Conservation (phyloP, 92 coral and sea anemone species). For the Galaxea fascicularis region DNA sequence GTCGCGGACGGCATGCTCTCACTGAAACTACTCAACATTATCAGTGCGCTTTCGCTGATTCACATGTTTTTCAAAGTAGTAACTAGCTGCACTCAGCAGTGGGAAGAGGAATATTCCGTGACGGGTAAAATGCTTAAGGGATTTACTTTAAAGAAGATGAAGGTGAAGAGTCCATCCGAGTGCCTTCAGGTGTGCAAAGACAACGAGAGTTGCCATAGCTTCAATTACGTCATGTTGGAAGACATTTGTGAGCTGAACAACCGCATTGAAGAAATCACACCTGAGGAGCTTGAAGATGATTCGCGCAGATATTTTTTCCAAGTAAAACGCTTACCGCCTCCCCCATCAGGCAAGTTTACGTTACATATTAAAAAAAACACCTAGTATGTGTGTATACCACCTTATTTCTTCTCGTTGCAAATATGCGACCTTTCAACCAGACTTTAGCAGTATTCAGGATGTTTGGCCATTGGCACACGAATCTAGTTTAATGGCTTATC, state of each 20-base stretch:
- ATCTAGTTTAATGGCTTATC: too few species aligned
- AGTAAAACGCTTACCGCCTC: not conserved
- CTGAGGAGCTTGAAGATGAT: not conserved
- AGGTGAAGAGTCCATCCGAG: not conserved
- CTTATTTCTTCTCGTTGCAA: too few species aligned
- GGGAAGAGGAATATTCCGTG: not conserved
- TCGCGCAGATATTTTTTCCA: not conserved
- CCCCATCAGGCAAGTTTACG: too few species aligned
- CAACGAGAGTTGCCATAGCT: not conserved
- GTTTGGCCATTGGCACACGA: too few species aligned
- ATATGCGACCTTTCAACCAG: too few species aligned
- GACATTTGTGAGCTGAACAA: conserved; percentile 4
- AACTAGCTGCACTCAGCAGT: not conserved
- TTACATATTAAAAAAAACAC: too few species aligned
- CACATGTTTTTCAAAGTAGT: not conserved
- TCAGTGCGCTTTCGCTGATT: not conserved
- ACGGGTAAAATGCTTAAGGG: not conserved
- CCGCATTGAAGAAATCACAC: not conserved
- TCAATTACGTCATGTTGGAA: not conserved
- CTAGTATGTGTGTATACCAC: too few species aligned
- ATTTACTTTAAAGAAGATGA: not conserved
- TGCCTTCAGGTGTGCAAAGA: not conserved
- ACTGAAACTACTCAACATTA: not conserved
- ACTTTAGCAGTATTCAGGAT: too few species aligned
- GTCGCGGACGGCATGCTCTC: not conserved